phyloP scores from a whole-genome alignment of 1,140 invertebrate species.

The Bombus affinis region DNA sequence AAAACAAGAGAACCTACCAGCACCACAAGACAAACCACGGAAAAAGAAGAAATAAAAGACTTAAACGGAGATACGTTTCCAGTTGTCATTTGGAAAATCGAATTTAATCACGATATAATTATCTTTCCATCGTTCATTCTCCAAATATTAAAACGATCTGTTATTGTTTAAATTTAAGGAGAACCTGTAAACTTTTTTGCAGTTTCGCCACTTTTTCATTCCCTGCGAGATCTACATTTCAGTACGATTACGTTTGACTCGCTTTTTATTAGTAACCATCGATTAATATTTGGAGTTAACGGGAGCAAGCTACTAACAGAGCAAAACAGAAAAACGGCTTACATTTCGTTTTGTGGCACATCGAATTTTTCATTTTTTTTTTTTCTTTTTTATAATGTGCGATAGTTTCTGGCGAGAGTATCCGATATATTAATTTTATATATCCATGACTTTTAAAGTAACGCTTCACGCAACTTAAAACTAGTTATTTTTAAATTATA shows the following conservation, averaged over 20 bases:
- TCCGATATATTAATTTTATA: no score
- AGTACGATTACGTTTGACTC: not conserved
- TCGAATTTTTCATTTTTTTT: no score
- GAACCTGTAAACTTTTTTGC: not conserved
- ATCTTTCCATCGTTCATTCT: not conserved
- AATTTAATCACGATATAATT: not conserved
- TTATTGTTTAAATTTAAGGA: not conserved
- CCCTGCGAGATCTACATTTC: not conserved
- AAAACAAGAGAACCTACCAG: constrained; percentile 78
- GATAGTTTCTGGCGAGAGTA: no score
- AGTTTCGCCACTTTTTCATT: not conserved
- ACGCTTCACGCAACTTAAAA: no score
- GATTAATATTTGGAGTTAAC: not conserved
- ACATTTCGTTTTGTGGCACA: no score
- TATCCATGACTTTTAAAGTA: no score
- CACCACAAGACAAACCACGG: constrained; percentile 77
- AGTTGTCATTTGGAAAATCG: not conserved
- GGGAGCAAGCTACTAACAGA: no score
- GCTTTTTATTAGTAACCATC: not conserved
- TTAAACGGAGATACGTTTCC: not conserved
- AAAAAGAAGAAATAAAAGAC: constrained; percentile 79
- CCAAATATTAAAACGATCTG: not conserved
- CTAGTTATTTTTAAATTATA: no score
- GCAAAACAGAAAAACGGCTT: no score
- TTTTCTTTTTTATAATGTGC: no score